Evolutionary conservation across 2,113 vertebrate species (phyloP).

Genomic region (Microtus montanus): DNA sequence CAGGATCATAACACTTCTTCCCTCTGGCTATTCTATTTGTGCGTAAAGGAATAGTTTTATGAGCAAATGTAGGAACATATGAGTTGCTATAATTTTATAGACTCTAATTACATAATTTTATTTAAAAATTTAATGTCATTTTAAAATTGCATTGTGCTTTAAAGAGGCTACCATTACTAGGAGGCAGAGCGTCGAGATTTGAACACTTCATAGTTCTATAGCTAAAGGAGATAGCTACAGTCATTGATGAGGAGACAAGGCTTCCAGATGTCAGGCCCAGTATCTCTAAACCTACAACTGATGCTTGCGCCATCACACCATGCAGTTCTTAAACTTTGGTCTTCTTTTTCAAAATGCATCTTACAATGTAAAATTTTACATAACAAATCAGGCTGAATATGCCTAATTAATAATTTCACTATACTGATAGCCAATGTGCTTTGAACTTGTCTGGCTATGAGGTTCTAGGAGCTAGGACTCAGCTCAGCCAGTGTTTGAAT

Average conservation of each 20-base stretch:
- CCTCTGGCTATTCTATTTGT: neutral
- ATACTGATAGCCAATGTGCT: neutral
- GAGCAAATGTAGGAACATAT: neutral
- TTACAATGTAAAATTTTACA: neutral
- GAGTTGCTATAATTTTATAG: neutral
- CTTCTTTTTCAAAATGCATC: neutral
- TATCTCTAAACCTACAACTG: neutral
- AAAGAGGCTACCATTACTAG: neutral
- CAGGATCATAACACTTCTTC: neutral
- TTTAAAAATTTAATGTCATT: constrained; percentile 5
- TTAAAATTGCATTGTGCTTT: constrained; percentile 4
- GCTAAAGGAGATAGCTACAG: neutral
- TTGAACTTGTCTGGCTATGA: neutral
- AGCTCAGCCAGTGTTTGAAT: neutral
- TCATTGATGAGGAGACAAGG: neutral
- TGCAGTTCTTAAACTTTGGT: neutral
- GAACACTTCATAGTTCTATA: neutral
- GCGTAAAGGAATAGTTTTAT: neutral
- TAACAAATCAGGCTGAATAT: neutral
- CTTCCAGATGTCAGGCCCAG: neutral
- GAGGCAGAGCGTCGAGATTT: neutral
- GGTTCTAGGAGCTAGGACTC: neutral
- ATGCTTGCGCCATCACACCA: fast-evolving
- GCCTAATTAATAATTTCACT: neutral
- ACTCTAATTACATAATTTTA: neutral